Percentiles rank a stretch among this genome's conserved stretches.
Conservation (phyloP, 2,113 vertebrate genomes). For the Phylloscopus whistleri region DNA sequence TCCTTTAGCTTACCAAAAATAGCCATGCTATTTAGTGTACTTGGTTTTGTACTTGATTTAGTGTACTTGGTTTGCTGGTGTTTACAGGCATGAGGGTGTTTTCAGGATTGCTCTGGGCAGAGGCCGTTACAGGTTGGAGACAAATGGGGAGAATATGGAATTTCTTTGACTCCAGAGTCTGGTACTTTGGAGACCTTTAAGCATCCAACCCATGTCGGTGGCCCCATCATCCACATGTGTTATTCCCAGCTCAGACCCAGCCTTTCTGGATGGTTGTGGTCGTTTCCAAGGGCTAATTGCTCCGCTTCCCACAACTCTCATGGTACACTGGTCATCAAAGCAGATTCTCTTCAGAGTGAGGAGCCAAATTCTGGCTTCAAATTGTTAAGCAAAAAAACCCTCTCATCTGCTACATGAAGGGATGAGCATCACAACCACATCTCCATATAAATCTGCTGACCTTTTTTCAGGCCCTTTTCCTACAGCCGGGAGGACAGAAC, state of each 20-base stretch:
- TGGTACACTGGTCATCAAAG: background rate
- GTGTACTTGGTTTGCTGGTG: conserved; percentile 61
- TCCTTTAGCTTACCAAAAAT: conserved; percentile 74
- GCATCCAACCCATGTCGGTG: background rate
- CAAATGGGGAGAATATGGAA: background rate
- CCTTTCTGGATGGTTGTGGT: background rate
- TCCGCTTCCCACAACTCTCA: background rate
- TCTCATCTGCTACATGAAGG: background rate
- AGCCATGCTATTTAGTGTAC: conserved; percentile 67
- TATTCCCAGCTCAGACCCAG: background rate
- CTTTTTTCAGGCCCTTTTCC: background rate
- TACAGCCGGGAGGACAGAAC: background rate
- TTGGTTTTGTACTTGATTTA: conserved; percentile 72
- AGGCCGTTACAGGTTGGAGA: conserved; percentile 8
- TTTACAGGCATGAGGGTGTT: conserved; percentile 58
- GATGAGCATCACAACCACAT: background rate
- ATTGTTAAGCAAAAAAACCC: background rate
- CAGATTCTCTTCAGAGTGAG: background rate
- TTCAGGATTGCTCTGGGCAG: conserved; percentile 53
- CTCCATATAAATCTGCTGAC: background rate
- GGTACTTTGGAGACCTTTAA: background rate
- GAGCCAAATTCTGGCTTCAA: background rate
- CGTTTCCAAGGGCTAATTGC: background rate
- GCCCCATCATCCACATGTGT: background rate
- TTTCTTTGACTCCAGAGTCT: background rate